phyloP scores from a whole-genome alignment of 2,888 invertebrate species.

The Xestia ashworthii region DNA sequence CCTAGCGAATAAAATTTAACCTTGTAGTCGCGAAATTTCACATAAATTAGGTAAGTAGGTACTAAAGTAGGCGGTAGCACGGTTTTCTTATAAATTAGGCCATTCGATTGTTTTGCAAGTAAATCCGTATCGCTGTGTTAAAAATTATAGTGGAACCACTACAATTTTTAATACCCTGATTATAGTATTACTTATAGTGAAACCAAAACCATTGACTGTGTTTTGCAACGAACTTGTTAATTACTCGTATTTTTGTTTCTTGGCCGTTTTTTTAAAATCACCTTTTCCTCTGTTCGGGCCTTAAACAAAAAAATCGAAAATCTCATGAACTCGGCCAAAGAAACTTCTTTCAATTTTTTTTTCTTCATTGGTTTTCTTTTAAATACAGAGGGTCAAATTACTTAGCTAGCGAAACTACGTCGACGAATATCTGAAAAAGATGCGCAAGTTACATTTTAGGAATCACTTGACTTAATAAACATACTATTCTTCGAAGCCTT shows the following conservation, averaged over 20 bases:
- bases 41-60: conserved; percentile 10
- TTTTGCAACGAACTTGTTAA: conserved; percentile 6
- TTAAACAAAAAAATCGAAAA: neutral
- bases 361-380: neutral
- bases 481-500: neutral
- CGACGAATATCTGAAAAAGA: neutral
- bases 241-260: neutral
- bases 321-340: neutral
- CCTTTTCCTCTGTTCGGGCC: neutral
- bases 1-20: neutral
- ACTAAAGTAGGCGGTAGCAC: neutral
- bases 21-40: conserved; percentile 19
- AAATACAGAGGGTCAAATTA: neutral
- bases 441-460: neutral
- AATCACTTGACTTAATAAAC: neutral
- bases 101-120: conserved; percentile 46
- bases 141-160: conserved; percentile 10
- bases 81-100: conserved; percentile 38
- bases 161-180: neutral
- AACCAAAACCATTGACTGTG: conserved; percentile 14
- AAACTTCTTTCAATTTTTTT: neutral
- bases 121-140: conserved; percentile 33
- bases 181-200: neutral
- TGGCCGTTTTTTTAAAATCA: neutral
- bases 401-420: neutral